Base-by-base conservation (phyloP, 2,888 invertebrate species). In the Incurvaria masculella region DNA sequence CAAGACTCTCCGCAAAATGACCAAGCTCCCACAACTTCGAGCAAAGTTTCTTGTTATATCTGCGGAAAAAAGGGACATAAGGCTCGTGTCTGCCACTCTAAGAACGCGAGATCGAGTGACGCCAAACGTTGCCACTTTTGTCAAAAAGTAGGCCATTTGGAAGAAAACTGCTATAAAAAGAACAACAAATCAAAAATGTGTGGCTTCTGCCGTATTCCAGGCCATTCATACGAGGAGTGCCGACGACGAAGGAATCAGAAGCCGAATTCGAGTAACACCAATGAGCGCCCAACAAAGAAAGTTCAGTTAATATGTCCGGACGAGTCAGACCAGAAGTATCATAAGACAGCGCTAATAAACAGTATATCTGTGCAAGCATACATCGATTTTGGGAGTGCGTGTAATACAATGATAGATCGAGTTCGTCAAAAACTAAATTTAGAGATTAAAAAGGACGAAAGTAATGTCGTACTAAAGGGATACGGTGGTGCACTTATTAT, bases 361-460 rank as follows among this genome's bases (percentile, higher is more conserved):
- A 42, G 39, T 6, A 10, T 6, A n/a, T 19, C 43, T 19, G 42
- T 49, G 1, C 40, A 44, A 17, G 52, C 51, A 11, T 53, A 42
- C 27, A 40, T 53, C 10, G 52, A 53, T 33, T 53, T 53, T 48
- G 52, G 52, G n/a, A n/a, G n/a, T n/a, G n/a, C n/a, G n/a, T n/a
- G n/a, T n/a, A n/a, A n/a, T n/a, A n/a, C n/a, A n/a, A n/a, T n/a
- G n/a, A n/a, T n/a, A n/a, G n/a, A n/a, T n/a, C n/a, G n/a, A n/a
- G n/a, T n/a, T n/a, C n/a, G n/a, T n/a, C n/a, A n/a, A n/a, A n/a
- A n/a, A n/a, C n/a, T n/a, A n/a, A n/a, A n/a, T n/a, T n/a, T n/a
- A n/a, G n/a, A n/a, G n/a, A n/a, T n/a, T n/a, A n/a, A n/a, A n/a
- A n/a, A n/a, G n/a, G n/a, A n/a, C n/a, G n/a, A n/a, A n/a, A n/a